Percentiles rank a stretch among this genome's conserved stretches.
Evolutionary conservation across 2,888 invertebrate genomes (phyloP).

Genomic region (Rhingia campestris): DNA sequence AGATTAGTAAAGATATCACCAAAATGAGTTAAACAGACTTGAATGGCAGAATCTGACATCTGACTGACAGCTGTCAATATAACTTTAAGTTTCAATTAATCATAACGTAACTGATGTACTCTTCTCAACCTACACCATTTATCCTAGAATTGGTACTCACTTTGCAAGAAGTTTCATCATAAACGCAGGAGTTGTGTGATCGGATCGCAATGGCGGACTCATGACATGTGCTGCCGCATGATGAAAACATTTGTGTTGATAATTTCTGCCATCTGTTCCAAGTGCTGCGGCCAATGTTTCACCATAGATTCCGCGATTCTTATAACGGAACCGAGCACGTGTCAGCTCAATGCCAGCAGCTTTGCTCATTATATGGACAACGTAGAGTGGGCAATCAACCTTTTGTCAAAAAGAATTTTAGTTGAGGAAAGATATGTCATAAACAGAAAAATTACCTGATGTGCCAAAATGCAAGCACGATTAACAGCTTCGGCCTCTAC

Average conservation of each 20-base stretch:
- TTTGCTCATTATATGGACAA: slow-evolving; percentile 99
- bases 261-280: slow-evolving; percentile 88
- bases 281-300: slow-evolving; percentile 93
- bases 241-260: slow-evolving; percentile 93
- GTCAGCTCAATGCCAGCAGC: slow-evolving; percentile 92
- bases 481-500: slow-evolving; percentile 98
- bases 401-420: slow-evolving; percentile 34
- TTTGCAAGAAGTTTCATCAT: slow-evolving; percentile 93
- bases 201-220: slow-evolving; percentile 97
- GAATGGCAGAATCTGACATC: too few relatives aligned
- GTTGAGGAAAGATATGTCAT: not conserved
- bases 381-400: slow-evolving; percentile 89
- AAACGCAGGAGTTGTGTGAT: slow-evolving; percentile 92
- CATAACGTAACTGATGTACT: too few relatives aligned
- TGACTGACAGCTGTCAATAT: too few relatives aligned
- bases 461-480: slow-evolving; percentile 95
- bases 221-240: slow-evolving; percentile 97
- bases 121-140: too few relatives aligned
- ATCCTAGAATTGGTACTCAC: slow-evolving; percentile 85
- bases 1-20: not conserved
- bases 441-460: slow-evolving; percentile 87
- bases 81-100: too few relatives aligned
- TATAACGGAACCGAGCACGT: slow-evolving; percentile 85
- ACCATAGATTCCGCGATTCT: slow-evolving; percentile 90
- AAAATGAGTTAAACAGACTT: too few relatives aligned